Evolutionary conservation across 92 coral and sea anemone species (phyloP).

Genomic region (Phenganax subtilis): DNA sequence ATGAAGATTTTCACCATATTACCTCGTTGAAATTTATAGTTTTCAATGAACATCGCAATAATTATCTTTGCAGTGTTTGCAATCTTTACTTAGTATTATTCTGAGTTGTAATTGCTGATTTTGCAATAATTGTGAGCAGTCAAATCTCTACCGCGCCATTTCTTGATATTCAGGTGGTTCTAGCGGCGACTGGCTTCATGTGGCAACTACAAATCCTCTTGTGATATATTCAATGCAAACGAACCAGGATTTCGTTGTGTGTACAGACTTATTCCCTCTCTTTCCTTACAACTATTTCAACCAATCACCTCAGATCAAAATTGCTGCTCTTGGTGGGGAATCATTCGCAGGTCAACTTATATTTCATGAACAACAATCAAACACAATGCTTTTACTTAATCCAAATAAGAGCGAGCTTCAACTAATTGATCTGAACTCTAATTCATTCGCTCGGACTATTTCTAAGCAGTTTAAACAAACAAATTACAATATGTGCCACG

Average conservation of each 20-base stretch:
- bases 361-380: constrained; percentile 71
- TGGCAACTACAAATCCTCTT: constrained; percentile 75
- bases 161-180: constrained; percentile 53
- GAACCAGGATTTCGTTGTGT: constrained; percentile 67
- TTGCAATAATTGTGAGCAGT: too few species aligned
- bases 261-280: constrained; percentile 65
- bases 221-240: constrained; percentile 77
- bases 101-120: too few species aligned
- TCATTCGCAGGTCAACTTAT: constrained; percentile 69
- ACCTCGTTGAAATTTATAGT: not conserved
- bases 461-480: constrained; percentile 82
- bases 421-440: constrained; percentile 49
- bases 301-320: constrained; percentile 62
- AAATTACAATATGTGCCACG: constrained; percentile 59
- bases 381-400: constrained; percentile 59
- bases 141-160: not conserved
- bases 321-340: constrained; percentile 78
- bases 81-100: too few species aligned
- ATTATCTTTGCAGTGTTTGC: too few species aligned
- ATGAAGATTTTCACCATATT: too few species aligned
- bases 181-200: constrained; percentile 91
- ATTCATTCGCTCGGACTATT: constrained; percentile 66
- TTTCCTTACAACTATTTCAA: constrained; percentile 66
- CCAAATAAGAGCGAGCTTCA: constrained; percentile 56
- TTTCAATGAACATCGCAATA: not conserved